Percentiles rank a stretch among this genome's conserved stretches.
Conservation (phyloP, 2,797 vertebrate genomes). For the Onychomys arenicola region DNA sequence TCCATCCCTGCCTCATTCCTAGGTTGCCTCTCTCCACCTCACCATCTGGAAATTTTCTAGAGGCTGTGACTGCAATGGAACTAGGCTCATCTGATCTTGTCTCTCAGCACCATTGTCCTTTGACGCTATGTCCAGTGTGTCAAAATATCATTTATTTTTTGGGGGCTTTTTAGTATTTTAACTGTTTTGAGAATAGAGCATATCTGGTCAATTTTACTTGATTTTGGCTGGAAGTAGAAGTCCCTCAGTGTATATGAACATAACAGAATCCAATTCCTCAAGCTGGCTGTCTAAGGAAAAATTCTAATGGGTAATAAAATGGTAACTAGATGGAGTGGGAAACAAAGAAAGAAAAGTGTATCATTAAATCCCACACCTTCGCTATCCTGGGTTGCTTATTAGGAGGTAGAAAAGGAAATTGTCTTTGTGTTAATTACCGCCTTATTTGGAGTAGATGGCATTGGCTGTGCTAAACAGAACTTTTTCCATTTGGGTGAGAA, state of each 20-base stretch:
- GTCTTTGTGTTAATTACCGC: constrained; percentile 16
- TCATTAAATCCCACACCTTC: background rate
- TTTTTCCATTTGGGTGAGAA: constrained; percentile 9
- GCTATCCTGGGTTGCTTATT: constrained; percentile 26
- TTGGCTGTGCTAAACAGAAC: background rate
- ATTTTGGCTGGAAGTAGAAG: constrained; percentile 43
- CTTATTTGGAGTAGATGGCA: constrained; percentile 22
- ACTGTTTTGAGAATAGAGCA: background rate
- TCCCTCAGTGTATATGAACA: constrained; percentile 10
- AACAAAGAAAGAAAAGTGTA: background rate
- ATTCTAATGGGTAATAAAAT: constrained; percentile 57
- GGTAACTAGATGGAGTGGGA: background rate
- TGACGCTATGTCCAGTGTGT: background rate
- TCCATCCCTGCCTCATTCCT: background rate
- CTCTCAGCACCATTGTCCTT: constrained; percentile 21
- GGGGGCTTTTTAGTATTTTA: background rate
- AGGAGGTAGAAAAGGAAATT: constrained; percentile 22
- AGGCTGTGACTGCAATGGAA: background rate
- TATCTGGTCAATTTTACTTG: background rate
- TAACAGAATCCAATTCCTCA: constrained; percentile 20
- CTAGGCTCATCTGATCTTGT: background rate
- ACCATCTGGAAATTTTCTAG: background rate
- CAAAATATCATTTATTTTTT: constrained; percentile 10
- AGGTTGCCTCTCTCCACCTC: background rate
- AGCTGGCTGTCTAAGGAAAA: constrained; percentile 7